Base-by-base conservation (phyloP, 2,797 vertebrate species). In the Sebastes minor region DNA sequence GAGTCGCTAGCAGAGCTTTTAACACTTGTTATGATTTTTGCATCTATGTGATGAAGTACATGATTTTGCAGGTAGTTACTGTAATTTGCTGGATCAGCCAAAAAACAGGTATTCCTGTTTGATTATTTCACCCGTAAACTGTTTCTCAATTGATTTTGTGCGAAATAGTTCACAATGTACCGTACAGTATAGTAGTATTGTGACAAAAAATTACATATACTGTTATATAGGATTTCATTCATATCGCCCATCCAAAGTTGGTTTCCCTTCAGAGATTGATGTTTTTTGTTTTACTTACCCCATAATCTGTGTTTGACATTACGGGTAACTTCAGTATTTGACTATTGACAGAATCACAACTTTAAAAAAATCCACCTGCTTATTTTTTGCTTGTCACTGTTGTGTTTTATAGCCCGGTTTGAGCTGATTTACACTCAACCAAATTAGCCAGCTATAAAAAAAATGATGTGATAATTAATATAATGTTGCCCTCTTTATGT, bases 391-490 rank as follows among this genome's bases (percentile, higher is more conserved):
- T 65, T 16, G 22, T 52, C 22, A 3, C 14, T 63, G 23, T 68
- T 74, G 35, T 23, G 27, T 67, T 74, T 67, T 57, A 23, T 42
- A 42, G 2, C 8, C 2, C 10, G 23, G 3, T 66, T 59, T 70
- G 28, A 67, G 53, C 35, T 71, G 30, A 35, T 68, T 53, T 66
- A 35, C 63, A 61, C 8, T 4, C 23, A 38, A 32, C 9, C 6
- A 59, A 68, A 64, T 81, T 30, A 33, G 9, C 8, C n/a, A 60
- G 25, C 20, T 64, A 13, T 62, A 33, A 23, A 33, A 32, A 68
- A 20, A 28, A 69, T 72, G 22, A 61, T 74, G 52, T 80, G 23
- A 35, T 75, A 62, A 79, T 74, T 55, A 61, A 69, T 52, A n/a
- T 52, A 52, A n/a, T 10, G 20, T 22, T 81, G 25, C 35, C 3